A percentile compares a stretch with the other conserved stretches of the same genome.
These are phyloP conservation scores for pig (Sus scrofa) DNA, from an alignment of 2,113 vertebrate species.

Conservation along the genomic window T2T-Sscrofa CM000825.6:67531501-67532000, in stretches of 20 bases:
- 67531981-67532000: background rate
- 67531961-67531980: background rate
- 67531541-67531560: no score
- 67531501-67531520: no score
- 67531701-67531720: background rate
- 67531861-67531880: background rate
- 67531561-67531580: no score
- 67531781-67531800: fast-evolving
- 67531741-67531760: fast-evolving
- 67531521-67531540: no score
- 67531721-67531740: background rate
- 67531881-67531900: background rate
- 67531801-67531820: background rate
- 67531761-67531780: background rate
- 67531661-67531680: background rate
- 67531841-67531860: background rate
- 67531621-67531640: no score
- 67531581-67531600: no score
- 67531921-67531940: background rate
- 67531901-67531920: background rate
- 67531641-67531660: background rate
- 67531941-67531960: background rate
- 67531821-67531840: background rate
- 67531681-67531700: background rate
- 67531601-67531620: background rate